phyloP scores from a whole-genome alignment of 2,113 vertebrate species.

The Plecturocebus donacophilus region DNA sequence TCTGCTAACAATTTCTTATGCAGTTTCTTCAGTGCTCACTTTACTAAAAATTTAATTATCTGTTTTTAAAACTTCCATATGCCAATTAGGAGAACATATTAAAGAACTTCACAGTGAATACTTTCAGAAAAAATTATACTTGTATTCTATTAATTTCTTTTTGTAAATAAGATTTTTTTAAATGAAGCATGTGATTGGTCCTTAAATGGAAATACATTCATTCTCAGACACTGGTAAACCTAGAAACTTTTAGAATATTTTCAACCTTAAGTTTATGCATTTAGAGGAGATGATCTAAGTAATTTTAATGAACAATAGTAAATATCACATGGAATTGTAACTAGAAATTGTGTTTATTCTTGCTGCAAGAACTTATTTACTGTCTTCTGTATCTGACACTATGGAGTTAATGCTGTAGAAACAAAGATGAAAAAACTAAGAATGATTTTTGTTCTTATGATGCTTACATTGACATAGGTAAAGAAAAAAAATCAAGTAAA shows the following conservation, averaged over 20 bases:
- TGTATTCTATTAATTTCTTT: not conserved
- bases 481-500: not conserved
- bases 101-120: not conserved
- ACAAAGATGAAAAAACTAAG: not conserved
- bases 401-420: not conserved
- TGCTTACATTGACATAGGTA: not conserved
- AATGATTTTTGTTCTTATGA: not conserved
- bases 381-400: not conserved
- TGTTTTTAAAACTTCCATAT: not conserved
- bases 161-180: not conserved
- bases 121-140: not conserved
- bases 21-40: not conserved
- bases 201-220: not conserved
- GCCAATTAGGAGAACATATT: slow-evolving; percentile 14
- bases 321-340: not conserved
- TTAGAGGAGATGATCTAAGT: not conserved
- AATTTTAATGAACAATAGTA: not conserved
- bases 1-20: slow-evolving; percentile 15
- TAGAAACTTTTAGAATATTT: not conserved
- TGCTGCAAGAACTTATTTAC: not conserved
- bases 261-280: not conserved
- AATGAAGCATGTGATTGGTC: not conserved
- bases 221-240: not conserved
- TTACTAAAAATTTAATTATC: slow-evolving; percentile 28
- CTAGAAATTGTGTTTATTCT: not conserved